A percentile compares a stretch with the other conserved stretches of the same genome.
Conservation (phyloP, 2,797 vertebrate species). For the Myripristis murdjan region DNA sequence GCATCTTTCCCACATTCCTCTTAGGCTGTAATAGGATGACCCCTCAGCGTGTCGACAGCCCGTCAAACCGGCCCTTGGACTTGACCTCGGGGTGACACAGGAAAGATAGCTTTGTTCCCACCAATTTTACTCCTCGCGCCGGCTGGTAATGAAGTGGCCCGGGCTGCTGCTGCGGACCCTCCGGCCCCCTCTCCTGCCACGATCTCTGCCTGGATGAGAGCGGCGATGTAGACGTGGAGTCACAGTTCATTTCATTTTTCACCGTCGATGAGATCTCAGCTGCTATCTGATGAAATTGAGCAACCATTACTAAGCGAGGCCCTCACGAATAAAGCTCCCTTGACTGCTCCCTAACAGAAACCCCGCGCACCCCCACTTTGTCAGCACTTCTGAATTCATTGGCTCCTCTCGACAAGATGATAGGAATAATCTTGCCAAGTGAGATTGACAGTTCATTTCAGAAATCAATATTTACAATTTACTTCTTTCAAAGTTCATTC, state of each 20-base stretch:
- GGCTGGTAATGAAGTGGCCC: constrained; percentile 90
- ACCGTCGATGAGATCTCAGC: constrained; percentile 90
- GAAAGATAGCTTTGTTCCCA: constrained; percentile 87
- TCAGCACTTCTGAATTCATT: constrained; percentile 93
- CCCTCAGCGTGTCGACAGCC: constrained; percentile 85
- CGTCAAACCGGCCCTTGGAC: constrained; percentile 87
- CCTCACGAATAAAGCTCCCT: constrained; percentile 89
- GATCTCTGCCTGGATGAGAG: constrained; percentile 87
- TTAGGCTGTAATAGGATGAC: constrained; percentile 88
- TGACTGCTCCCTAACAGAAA: constrained; percentile 91
- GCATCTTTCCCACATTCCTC: constrained; percentile 89
- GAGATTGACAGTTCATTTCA: constrained; percentile 98
- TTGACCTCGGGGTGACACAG: constrained; percentile 87
- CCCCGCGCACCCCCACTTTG: constrained; percentile 86
- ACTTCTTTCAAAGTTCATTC: constrained; percentile 99
- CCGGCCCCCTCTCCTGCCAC: constrained; percentile 83
- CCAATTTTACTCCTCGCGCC: constrained; percentile 84
- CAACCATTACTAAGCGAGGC: constrained; percentile 88
- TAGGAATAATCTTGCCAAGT: constrained; percentile 93
- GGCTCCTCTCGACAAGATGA: constrained; percentile 88
- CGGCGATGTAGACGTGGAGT: constrained; percentile 89
- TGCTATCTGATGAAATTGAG: constrained; percentile 95
- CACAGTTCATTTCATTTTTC: constrained; percentile 94
- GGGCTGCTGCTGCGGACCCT: constrained; percentile 90
- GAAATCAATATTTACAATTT: constrained; percentile 99